Percentiles rank a stretch among this genome's conserved stretches.
These are phyloP conservation scores for Loriculus beryllinus DNA, from an alignment of 2,797 vertebrate species.

Conservation along the genomic window DNA sequence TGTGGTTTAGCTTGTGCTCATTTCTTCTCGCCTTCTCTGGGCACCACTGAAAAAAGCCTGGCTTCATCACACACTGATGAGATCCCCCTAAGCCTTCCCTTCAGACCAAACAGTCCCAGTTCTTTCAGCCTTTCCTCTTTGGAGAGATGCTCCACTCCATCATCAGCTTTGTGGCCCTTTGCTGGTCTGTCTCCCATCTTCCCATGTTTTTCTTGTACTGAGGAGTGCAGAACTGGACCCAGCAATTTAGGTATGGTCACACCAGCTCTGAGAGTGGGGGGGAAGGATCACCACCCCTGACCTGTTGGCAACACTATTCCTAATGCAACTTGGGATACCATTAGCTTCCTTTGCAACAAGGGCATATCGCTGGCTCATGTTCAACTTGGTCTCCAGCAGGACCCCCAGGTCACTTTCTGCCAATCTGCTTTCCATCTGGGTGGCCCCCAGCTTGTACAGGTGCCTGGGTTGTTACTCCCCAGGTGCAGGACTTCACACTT, in stretches of 20 bases:
- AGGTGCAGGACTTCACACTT: background rate
- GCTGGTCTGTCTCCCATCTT: background rate
- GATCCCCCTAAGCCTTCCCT: background rate
- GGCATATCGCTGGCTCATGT: background rate
- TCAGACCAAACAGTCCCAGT: background rate
- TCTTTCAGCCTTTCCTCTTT: background rate
- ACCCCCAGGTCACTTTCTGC: background rate
- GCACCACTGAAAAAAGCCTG: background rate
- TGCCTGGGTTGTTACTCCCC: background rate
- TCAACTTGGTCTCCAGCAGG: background rate
- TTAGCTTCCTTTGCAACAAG: background rate
- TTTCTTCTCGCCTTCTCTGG: background rate
- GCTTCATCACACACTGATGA: background rate
- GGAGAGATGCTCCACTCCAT: background rate
- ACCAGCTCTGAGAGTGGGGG: background rate
- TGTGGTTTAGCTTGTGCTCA: fast-evolving
- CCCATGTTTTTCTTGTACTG: background rate
- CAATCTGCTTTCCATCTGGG: background rate
- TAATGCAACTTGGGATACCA: background rate
- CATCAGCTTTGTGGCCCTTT: background rate
- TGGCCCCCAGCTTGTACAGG: background rate
- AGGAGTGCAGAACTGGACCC: background rate
- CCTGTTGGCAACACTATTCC: background rate
- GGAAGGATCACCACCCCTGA: background rate
- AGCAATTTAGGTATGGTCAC: background rate